A percentile compares a stretch with the other conserved stretches of the same genome.
These are phyloP conservation scores for Ctenodactylus gundi DNA, from an alignment of 2,113 vertebrate species.

Conservation along the genomic window DNA sequence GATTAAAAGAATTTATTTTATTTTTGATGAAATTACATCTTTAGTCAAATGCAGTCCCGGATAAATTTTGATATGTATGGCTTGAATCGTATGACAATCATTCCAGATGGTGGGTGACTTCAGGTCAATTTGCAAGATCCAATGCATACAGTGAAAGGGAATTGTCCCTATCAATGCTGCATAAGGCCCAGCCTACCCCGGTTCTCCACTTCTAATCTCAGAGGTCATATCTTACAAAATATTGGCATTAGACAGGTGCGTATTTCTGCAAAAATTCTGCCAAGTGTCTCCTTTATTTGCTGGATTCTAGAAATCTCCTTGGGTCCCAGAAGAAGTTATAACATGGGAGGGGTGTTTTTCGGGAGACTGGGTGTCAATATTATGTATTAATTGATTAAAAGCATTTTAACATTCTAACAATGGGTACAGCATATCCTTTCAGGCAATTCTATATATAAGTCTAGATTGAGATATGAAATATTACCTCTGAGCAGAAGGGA, in stretches of 20 bases:
- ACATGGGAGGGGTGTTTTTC: neutral
- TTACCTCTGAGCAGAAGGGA: neutral
- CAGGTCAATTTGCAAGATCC: neutral
- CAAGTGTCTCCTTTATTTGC: neutral
- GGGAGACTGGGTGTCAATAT: neutral
- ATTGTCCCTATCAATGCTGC: neutral
- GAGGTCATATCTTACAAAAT: neutral
- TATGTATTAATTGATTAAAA: neutral
- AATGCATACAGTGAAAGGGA: neutral
- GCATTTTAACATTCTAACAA: neutral
- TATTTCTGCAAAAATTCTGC: neutral
- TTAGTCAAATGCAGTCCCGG: neutral
- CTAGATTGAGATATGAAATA: neutral
- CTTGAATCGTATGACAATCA: neutral
- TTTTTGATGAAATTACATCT: neutral
- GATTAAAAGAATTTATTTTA: neutral
- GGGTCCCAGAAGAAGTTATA: neutral
- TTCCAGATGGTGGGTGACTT: neutral
- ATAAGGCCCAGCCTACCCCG: neutral
- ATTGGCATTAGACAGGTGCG: neutral
- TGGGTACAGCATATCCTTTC: neutral
- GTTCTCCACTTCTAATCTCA: neutral
- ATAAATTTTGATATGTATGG: neutral
- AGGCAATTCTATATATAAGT: neutral
- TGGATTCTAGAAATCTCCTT: neutral